phyloP scores from a whole-genome alignment of 1,140 invertebrate genomes.

The Euura lappo region DNA sequence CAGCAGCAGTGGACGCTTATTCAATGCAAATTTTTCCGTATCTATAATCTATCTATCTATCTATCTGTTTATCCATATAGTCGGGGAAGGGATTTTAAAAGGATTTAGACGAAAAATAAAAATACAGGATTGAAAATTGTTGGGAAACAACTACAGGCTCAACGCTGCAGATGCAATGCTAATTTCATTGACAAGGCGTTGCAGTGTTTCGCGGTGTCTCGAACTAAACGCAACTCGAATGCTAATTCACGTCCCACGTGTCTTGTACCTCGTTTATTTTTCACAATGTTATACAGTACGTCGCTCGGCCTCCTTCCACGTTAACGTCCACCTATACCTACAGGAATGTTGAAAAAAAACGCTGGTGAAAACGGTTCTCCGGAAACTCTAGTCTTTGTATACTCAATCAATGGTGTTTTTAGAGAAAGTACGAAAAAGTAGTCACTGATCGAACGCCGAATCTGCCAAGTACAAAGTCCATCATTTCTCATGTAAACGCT shows the following conservation, averaged over 20 bases:
- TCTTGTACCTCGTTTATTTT: slow-evolving; percentile 7
- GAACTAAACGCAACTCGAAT: slow-evolving; percentile 7
- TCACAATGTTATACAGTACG: neutral
- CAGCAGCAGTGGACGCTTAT: neutral
- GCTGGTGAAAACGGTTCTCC: slow-evolving; percentile 13
- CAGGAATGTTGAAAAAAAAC: neutral
- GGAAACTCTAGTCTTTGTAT: slow-evolving; percentile 44
- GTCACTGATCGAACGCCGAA: too few relatives aligned
- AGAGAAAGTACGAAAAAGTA: slow-evolving; percentile 1
- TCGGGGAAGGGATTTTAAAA: neutral
- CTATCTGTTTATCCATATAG: neutral
- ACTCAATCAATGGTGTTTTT: slow-evolving; percentile 30
- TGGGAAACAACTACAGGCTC: neutral
- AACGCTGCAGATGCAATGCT: neutral
- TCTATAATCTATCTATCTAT: neutral
- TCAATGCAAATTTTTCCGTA: slow-evolving; percentile 1
- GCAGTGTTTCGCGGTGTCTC: slow-evolving; percentile 6
- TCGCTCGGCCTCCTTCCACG: too few relatives aligned
- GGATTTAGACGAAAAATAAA: neutral
- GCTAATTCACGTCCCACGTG: neutral
- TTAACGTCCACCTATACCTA: too few relatives aligned
- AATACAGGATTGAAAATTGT: neutral
- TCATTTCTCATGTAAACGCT: too few relatives aligned
- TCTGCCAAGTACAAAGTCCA: too few relatives aligned
- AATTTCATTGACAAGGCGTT: neutral